Percentiles rank a stretch among this genome's conserved stretches.
These are phyloP conservation scores for Caenorhabditis japonica DNA, from an alignment of 2,888 invertebrate species.

Conservation along the genomic window DNA sequence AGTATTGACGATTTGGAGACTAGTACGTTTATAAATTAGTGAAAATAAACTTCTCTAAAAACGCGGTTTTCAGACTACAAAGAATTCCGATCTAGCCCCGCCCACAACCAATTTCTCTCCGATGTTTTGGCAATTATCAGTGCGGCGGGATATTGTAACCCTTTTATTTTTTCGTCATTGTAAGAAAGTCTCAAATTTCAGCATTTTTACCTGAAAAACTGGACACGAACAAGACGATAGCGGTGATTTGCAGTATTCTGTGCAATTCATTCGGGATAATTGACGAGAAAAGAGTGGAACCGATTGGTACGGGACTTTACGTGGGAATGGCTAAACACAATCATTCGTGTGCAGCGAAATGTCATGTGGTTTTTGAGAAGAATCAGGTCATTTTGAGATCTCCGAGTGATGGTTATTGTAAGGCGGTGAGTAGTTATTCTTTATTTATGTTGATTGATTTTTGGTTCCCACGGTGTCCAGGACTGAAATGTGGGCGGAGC, in stretches of 20 bases:
- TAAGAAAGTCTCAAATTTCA: neutral
- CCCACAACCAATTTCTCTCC: slow-evolving; percentile 26
- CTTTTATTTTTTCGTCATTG: neutral
- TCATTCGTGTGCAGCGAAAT: slow-evolving; percentile 35
- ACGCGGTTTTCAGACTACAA: slow-evolving; percentile 35
- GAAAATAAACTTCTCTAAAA: too few species aligned
- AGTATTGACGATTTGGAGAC: slow-evolving; percentile 33
- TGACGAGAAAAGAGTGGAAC: slow-evolving; percentile 25
- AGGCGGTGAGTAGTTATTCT: slow-evolving; percentile 12
- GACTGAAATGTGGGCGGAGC: too few species aligned
- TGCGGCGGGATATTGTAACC: slow-evolving; percentile 4
- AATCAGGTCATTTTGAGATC: slow-evolving; percentile 25
- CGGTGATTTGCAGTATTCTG: slow-evolving; percentile 26
- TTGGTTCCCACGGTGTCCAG: too few species aligned
- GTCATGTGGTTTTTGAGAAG: slow-evolving; percentile 29
- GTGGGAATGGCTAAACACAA: slow-evolving; percentile 43
- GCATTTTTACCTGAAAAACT: neutral
- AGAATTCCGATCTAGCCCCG: slow-evolving; percentile 20
- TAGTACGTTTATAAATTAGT: slow-evolving; percentile 3
- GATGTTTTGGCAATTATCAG: slow-evolving; percentile 29
- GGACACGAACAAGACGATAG: slow-evolving; percentile 17
- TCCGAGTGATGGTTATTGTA: slow-evolving; percentile 1
- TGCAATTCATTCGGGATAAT: slow-evolving; percentile 40
- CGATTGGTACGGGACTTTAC: slow-evolving; percentile 38
- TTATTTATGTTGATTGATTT: too few species aligned